phyloP scores from a whole-genome alignment of 2,888 invertebrate species.

The Ethmia dodecea region DNA sequence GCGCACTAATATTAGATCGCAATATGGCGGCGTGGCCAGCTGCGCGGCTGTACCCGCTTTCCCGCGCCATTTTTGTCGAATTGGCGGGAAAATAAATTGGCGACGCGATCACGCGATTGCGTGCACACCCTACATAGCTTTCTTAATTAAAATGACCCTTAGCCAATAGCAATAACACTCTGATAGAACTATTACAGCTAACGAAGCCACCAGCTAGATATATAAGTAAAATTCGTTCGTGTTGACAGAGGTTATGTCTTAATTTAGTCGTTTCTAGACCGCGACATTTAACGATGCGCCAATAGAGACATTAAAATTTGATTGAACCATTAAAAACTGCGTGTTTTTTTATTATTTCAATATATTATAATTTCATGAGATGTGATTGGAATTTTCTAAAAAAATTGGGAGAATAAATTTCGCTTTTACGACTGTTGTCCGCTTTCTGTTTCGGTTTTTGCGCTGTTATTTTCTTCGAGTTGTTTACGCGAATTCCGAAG shows the following conservation, averaged over 20 bases:
- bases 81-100: conserved; percentile 46
- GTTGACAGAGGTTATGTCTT: no score
- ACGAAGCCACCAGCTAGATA: no score
- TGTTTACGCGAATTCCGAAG: no score
- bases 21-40: conserved; percentile 13
- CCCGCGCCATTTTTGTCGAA: conserved; percentile 58
- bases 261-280: no score
- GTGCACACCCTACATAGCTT: conserved; percentile 25
- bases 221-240: no score
- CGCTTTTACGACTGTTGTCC: not conserved
- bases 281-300: conserved; percentile 1
- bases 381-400: conserved; percentile 1
- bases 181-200: no score
- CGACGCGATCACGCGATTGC: conserved; percentile 46
- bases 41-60: conserved; percentile 34
- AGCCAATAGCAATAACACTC: no score
- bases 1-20: conserved; percentile 33
- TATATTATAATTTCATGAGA: conserved; percentile 1
- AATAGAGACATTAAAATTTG: conserved; percentile 8
- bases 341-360: not conserved
- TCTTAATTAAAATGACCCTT: conserved; percentile 17
- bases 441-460: not conserved
- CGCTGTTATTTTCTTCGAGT: no score
- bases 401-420: not conserved
- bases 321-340: conserved; percentile 5